Conservation (phyloP, 2,888 invertebrate genomes). For the Drosophila dives region DNA sequence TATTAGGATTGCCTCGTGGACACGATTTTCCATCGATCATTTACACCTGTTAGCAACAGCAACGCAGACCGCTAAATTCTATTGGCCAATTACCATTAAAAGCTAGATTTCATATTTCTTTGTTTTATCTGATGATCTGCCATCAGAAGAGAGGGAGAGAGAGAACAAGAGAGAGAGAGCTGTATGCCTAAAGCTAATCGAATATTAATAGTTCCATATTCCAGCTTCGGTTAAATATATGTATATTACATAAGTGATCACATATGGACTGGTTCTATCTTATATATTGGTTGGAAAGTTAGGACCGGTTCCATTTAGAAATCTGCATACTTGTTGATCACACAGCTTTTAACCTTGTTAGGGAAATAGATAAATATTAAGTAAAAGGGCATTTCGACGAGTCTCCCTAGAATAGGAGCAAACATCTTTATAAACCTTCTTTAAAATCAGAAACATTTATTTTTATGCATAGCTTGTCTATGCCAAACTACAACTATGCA, state of each 20-base stretch:
- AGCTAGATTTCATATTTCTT: neutral
- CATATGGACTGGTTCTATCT: neutral
- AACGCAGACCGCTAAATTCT: neutral
- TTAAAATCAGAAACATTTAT: too few relatives aligned
- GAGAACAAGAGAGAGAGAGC: too few relatives aligned
- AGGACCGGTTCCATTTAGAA: neutral
- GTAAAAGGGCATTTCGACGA: neutral
- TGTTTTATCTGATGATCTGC: neutral
- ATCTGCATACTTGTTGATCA: neutral
- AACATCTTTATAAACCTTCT: neutral
- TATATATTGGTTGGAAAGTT: neutral
- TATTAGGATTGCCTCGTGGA: constrained; percentile 46
- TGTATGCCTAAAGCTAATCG: neutral
- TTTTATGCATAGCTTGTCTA: neutral
- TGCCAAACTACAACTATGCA: neutral
- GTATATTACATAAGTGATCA: neutral
- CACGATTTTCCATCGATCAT: constrained; percentile 32
- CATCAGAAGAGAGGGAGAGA: neutral
- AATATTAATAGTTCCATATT: neutral
- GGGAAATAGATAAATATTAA: neutral
- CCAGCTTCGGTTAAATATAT: neutral
- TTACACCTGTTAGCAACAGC: constrained; percentile 2
- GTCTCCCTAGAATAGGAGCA: neutral
- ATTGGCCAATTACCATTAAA: neutral
- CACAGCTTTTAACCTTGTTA: neutral